Base-by-base conservation (phyloP, 1,140 invertebrate genomes). In the Paraescarpia echinospica region DNA sequence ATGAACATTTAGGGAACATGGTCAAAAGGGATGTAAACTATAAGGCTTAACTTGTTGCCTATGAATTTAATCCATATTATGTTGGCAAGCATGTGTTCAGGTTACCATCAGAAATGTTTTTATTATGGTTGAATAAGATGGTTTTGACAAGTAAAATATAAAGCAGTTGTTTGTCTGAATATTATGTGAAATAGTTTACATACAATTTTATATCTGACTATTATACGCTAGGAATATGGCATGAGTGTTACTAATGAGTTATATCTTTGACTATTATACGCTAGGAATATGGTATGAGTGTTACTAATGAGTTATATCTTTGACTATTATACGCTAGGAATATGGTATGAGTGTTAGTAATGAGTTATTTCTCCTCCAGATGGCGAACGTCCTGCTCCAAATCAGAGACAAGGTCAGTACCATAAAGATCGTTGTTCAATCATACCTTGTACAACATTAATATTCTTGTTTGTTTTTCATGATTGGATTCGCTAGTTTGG, bases 361-460 rank as follows among this genome's bases (percentile, higher is more conserved):
- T 77, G 14, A 12, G 0, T 4, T 77, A 77, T 77, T 77, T 77
- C 59, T 88, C 35, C 33, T 91, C 18, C 92, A 95, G 95, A 96
- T 95, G 95, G 95, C 92, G 95, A 96, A 92, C 93, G 95, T 93
- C 95, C 95, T 91, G 93, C 95, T 93, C 95, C 95, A 91, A 95
- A 94, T 93, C 94, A 95, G 93, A 94, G 96, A 94, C 95, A 95
- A 94, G 96, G 95, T 96, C 93, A 94, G 94, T 88, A 48, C 91
- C 41, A 90, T 89, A 92, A 1, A 77, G 2, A 4, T 77, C 59
- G 4, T 77, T 77, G 59, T 77, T 77, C 48, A 51, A 18, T 51
- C 59, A 77, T 77, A 77, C 14, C 59, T 77, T 77, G 59, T 77
- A 14, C 0, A 27, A 27, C 9, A 77, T 27, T 22, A 77, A 12